Conservation (phyloP, 2,113 vertebrate species). For the Plotosus lineatus region DNA sequence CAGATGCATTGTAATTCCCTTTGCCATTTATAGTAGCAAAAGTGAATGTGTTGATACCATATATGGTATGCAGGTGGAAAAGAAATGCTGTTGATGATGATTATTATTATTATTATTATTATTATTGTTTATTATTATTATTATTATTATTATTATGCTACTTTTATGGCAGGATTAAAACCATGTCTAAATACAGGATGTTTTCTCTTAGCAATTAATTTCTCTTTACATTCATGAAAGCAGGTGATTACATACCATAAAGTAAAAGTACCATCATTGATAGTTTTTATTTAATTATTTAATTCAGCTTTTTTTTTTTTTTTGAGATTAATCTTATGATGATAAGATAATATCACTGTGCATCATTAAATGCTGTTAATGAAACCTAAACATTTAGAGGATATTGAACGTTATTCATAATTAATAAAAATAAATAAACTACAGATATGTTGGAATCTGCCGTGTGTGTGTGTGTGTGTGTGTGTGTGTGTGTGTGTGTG, state of each 20-base stretch:
- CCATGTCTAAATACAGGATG: conserved; percentile 6
- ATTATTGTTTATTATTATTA: conserved; percentile 13
- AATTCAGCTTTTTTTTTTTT: neutral
- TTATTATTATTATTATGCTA: conserved; percentile 18
- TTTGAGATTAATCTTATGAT: neutral
- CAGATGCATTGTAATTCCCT: neutral
- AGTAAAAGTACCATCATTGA: conserved; percentile 26
- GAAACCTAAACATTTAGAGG: conserved; percentile 12
- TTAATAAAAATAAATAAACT: neutral
- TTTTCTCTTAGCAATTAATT: neutral
- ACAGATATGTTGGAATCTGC: conserved; percentile 18
- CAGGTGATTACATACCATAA: neutral
- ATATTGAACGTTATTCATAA: conserved; percentile 13
- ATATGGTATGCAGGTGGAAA: conserved; percentile 8
- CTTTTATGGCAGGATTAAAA: neutral
- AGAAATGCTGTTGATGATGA: conserved; percentile 4
- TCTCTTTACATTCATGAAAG: neutral
- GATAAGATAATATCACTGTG: conserved; percentile 44
- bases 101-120: conserved; percentile 20
- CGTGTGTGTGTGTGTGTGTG: neutral
- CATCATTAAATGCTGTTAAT: conserved; percentile 38
- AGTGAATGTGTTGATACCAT: too few species aligned
- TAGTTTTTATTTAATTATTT: conserved; percentile 15
- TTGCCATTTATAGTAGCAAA: conserved; percentile 38
- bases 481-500: neutral